A percentile compares a stretch with the other conserved stretches of the same genome.
Evolutionary conservation across 2,797 vertebrate genomes (phyloP).

Genomic region (Rhabdophis nuchalis): DNA sequence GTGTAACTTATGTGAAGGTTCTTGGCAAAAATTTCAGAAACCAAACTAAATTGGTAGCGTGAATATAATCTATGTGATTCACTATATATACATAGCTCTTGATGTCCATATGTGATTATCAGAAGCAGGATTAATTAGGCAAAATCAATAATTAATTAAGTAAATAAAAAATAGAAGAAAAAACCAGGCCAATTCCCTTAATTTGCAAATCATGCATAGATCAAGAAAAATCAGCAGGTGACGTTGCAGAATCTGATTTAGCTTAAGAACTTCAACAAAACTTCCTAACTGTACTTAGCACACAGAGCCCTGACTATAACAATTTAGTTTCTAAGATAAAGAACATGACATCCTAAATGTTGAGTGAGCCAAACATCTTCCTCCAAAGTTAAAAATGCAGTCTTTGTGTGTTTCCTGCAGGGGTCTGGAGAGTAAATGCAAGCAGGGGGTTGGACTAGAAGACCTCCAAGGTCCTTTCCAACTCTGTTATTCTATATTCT

Average conservation of each 20-base stretch:
- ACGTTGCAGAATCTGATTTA: neutral
- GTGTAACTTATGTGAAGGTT: neutral
- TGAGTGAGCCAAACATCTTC: neutral
- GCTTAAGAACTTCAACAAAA: neutral
- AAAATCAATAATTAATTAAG: neutral
- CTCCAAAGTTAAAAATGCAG: neutral
- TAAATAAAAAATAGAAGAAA: neutral
- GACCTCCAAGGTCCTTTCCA: too few species aligned
- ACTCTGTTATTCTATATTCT: too few species aligned
- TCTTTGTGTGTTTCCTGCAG: neutral
- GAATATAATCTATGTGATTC: too few species aligned
- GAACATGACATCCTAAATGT: neutral
- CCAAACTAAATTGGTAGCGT: neutral
- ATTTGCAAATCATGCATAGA: neutral
- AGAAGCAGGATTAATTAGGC: neutral
- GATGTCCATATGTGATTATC: neutral
- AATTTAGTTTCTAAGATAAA: neutral
- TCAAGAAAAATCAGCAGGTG: neutral
- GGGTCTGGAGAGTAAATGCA: neutral
- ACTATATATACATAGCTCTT: neutral
- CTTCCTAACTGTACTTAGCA: neutral
- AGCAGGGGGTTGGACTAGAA: too few species aligned
- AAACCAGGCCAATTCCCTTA: neutral
- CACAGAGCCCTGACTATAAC: neutral
- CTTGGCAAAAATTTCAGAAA: neutral